phyloP scores from a whole-genome alignment of 2,888 invertebrate species.

The Apeira syringaria region DNA sequence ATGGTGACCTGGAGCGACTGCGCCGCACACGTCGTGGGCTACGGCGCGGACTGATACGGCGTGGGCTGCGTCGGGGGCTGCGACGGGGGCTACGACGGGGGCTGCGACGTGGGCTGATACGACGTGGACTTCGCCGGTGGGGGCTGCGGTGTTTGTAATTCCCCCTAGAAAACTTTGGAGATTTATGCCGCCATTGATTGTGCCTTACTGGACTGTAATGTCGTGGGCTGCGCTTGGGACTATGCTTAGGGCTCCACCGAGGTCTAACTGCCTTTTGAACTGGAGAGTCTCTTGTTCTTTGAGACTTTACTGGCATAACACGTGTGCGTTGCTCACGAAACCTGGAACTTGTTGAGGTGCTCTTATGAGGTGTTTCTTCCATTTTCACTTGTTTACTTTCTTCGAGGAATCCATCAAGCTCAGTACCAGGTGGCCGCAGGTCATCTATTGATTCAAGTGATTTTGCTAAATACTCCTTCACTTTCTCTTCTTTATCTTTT shows the following conservation, averaged over 20 bases:
- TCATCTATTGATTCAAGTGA: conserved; percentile 64
- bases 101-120: conserved; percentile 34
- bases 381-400: conserved; percentile 38
- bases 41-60: conserved; percentile 13
- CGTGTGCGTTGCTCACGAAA: conserved; percentile 19
- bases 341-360: conserved; percentile 4
- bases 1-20: conserved; percentile 20
- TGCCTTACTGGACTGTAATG: conserved; percentile 19
- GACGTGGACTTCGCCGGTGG: conserved; percentile 25
- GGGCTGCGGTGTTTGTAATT: conserved; percentile 31
- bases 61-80: conserved; percentile 31
- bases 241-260: conserved; percentile 27
- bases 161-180: conserved; percentile 1
- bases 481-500: conserved; percentile 72
- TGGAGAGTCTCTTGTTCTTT: conserved; percentile 8
- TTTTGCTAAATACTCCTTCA: conserved; percentile 69
- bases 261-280: conserved; percentile 6
- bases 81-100: conserved; percentile 23
- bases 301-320: conserved; percentile 22
- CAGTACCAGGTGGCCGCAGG: conserved; percentile 72
- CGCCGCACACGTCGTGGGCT: conserved; percentile 13
- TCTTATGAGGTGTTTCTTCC: conserved; percentile 14
- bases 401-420: conserved; percentile 67
- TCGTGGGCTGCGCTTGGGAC: conserved; percentile 33
- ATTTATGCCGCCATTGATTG: conserved; percentile 12